phyloP scores from a whole-genome alignment of 30 jellyfish, hydroid and myxozoan genomes.

The Euphysa ruthae region DNA sequence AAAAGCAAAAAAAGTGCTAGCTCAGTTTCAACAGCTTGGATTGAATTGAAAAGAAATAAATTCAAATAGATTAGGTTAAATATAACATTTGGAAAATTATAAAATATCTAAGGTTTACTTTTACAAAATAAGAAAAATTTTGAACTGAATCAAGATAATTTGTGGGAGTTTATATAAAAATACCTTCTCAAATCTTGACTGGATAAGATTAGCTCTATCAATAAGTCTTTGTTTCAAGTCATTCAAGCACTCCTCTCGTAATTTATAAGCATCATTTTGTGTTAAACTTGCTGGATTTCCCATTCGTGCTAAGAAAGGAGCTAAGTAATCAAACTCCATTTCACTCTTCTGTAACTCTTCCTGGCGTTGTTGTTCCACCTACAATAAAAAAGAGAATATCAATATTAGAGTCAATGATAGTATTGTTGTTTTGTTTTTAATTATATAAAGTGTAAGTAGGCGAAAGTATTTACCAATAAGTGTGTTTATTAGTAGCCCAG shows the following conservation, averaged over 20 bases:
- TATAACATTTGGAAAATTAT: too few species aligned
- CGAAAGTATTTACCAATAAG: too few species aligned
- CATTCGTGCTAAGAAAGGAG: constrained; percentile 81
- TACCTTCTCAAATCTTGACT: constrained; percentile 87
- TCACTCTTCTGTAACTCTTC: constrained; percentile 80
- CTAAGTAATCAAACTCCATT: constrained; percentile 70
- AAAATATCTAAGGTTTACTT: too few species aligned
- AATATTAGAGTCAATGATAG: too few species aligned
- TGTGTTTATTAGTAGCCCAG: neutral
- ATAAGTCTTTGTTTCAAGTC: constrained; percentile 83
- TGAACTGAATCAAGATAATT: too few species aligned
- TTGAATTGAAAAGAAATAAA: too few species aligned
- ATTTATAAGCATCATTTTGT: constrained; percentile 54
- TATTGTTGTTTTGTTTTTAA: too few species aligned
- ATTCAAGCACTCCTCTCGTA: constrained; percentile 72
- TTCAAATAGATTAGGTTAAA: too few species aligned
- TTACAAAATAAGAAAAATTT: too few species aligned
- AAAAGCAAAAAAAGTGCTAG: too few species aligned
- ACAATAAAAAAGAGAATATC: neutral
- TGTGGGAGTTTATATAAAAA: neutral
- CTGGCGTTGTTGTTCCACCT: constrained; percentile 59
- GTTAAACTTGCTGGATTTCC: constrained; percentile 61
- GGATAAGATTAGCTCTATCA: constrained; percentile 82
- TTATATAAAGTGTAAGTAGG: too few species aligned
- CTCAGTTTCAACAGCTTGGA: too few species aligned